Conservation (phyloP, 2,113 vertebrate species). For the Brachypteracias leptosomus region DNA sequence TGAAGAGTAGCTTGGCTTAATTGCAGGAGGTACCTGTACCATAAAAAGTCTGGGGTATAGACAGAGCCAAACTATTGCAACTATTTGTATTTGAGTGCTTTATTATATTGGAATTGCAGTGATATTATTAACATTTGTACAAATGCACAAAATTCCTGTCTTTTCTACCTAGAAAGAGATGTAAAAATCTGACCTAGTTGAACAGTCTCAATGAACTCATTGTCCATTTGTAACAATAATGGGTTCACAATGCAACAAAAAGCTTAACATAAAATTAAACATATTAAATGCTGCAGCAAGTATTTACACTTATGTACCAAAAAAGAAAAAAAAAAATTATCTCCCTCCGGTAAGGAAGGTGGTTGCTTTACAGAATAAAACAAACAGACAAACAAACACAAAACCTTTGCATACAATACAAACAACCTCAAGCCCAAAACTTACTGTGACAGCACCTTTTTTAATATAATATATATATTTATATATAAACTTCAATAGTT, state of each 20-base stretch:
- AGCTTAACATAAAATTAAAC: conserved; percentile 85
- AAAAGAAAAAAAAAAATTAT: conserved; percentile 70
- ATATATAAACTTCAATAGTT: conserved; percentile 68
- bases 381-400: conserved; percentile 77
- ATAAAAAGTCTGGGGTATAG: background rate
- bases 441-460: conserved; percentile 78
- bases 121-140: conserved; percentile 98
- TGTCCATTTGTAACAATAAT: conserved; percentile 85
- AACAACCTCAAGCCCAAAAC: conserved; percentile 74
- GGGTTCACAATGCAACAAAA: conserved; percentile 85
- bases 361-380: conserved; percentile 86
- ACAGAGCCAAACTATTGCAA: background rate
- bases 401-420: conserved; percentile 77
- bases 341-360: conserved; percentile 93
- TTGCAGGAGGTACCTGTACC: fast-evolving
- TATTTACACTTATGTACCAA: conserved; percentile 97
- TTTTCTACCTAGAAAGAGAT: conserved; percentile 86
- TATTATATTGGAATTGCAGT: conserved; percentile 97
- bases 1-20: background rate
- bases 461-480: conserved; percentile 55
- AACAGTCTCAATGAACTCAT: conserved; percentile 87
- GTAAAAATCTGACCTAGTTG: conserved; percentile 90
- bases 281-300: conserved; percentile 90
- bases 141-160: conserved; percentile 89
- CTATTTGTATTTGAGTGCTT: conserved; percentile 88